Evolutionary conservation across 2,888 invertebrate genomes (phyloP).

Genomic region (Horisme vitalbata): DNA sequence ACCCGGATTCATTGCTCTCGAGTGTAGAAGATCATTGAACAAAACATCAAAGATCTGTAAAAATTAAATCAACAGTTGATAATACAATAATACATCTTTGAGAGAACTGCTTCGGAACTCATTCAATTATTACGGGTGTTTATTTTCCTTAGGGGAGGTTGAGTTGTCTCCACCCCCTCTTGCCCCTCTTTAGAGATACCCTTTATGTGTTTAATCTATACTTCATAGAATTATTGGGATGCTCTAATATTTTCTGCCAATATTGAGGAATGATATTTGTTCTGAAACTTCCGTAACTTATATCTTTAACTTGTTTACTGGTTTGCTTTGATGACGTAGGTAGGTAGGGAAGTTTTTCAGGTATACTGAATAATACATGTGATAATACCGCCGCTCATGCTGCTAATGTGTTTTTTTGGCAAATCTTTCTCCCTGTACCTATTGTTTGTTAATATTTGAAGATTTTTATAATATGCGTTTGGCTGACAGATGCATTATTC

Average conservation of each 20-base stretch:
- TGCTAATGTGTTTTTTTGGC: no score
- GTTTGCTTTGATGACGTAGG: no score
- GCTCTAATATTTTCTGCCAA: conserved; percentile 27
- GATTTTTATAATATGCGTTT: no score
- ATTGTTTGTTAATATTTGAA: no score
- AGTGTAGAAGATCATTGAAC: no score
- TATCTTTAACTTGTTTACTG: conserved; percentile 4
- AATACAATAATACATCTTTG: conserved; percentile 35
- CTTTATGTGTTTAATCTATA: conserved; percentile 34
- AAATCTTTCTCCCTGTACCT: no score
- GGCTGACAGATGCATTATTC: no score
- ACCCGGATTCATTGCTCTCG: no score
- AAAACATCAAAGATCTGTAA: conserved; percentile 8
- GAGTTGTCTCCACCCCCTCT: conserved; percentile 5
- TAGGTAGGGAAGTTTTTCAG: no score
- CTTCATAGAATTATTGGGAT: conserved; percentile 29
- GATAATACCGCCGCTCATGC: no score
- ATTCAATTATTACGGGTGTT: conserved; percentile 37
- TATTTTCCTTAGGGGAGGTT: conserved; percentile 31
- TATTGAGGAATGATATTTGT: conserved; percentile 18
- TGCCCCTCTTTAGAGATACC: conserved; percentile 25
- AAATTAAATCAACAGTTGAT: conserved; percentile 30
- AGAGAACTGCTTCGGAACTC: conserved; percentile 33
- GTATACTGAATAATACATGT: no score
- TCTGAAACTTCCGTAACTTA: conserved; percentile 10